Evolutionary conservation across 2,797 vertebrate species (phyloP).

Genomic region (Ctenopoma multispine): DNA sequence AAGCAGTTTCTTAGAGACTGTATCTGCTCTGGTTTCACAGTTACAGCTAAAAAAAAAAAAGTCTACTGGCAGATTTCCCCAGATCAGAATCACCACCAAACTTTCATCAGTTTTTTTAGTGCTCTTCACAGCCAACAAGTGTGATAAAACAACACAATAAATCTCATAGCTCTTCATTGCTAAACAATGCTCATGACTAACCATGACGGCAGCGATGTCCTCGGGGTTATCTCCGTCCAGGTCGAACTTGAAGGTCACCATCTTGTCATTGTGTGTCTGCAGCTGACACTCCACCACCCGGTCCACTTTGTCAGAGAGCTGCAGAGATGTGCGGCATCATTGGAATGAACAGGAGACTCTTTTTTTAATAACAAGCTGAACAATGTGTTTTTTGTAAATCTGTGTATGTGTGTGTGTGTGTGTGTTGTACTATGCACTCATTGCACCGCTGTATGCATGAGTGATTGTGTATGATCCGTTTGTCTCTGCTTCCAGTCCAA

Average conservation of each 20-base stretch:
- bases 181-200: conserved; percentile 66
- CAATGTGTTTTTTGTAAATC: conserved; percentile 1
- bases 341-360: conserved; percentile 1
- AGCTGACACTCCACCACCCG: conserved; percentile 98
- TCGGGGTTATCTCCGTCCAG: conserved; percentile 97
- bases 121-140: background rate
- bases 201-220: conserved; percentile 96
- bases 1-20: background rate
- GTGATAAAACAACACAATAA: background rate
- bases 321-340: conserved; percentile 49
- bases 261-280: conserved; percentile 98
- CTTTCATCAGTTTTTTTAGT: background rate
- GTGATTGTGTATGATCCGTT: conserved; percentile 42
- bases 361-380: conserved; percentile 32
- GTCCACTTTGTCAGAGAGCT: conserved; percentile 96
- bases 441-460: conserved; percentile 11
- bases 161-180: background rate
- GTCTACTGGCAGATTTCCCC: background rate
- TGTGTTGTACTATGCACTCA: conserved; percentile 9
- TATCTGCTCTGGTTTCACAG: background rate
- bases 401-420: conserved; percentile 7
- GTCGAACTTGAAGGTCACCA: conserved; percentile 99
- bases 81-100: background rate
- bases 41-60: background rate
- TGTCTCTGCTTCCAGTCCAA: conserved; percentile 43